A percentile compares a stretch with the other conserved stretches of the same genome.
These are phyloP conservation scores for Pseudomyrmex sp. DNA, from an alignment of 1,140 invertebrate genomes.

Conservation along the genomic window DNA sequence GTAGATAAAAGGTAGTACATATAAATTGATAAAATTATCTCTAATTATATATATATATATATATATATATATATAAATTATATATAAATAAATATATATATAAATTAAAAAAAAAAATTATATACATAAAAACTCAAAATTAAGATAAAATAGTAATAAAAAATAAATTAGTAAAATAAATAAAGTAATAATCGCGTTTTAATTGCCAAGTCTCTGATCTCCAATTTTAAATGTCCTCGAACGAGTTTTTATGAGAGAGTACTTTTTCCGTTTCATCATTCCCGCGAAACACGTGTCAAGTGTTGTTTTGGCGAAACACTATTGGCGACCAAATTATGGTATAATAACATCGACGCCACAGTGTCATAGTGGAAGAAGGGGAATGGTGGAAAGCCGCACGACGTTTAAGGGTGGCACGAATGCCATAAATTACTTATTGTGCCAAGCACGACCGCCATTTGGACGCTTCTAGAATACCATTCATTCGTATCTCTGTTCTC, in stretches of 20 bases:
- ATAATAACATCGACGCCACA: not conserved
- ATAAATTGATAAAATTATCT: no score
- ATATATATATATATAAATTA: no score
- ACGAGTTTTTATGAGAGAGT: no score
- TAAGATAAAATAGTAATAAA: no score
- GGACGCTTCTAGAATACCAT: slow-evolving; percentile 63
- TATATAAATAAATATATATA: no score
- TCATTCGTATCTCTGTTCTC: slow-evolving; percentile 51
- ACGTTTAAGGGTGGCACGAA: slow-evolving; percentile 6
- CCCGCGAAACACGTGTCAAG: not conserved
- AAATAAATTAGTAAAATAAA: no score
- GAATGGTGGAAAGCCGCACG: not conserved
- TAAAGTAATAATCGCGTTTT: no score
- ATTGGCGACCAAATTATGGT: slow-evolving; percentile 16
- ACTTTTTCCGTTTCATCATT: not conserved
- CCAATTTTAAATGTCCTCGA: no score
- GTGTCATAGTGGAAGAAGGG: not conserved
- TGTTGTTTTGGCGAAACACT: not conserved
- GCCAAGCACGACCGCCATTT: slow-evolving; percentile 60
- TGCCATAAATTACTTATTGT: slow-evolving; percentile 60
- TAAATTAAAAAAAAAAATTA: not conserved
- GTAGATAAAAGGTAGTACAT: no score
- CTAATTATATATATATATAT: no score
- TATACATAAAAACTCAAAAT: not conserved
- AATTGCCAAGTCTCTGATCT: no score